Base-by-base conservation (phyloP, 2,797 vertebrate species). In the Arvicola amphibius region DNA sequence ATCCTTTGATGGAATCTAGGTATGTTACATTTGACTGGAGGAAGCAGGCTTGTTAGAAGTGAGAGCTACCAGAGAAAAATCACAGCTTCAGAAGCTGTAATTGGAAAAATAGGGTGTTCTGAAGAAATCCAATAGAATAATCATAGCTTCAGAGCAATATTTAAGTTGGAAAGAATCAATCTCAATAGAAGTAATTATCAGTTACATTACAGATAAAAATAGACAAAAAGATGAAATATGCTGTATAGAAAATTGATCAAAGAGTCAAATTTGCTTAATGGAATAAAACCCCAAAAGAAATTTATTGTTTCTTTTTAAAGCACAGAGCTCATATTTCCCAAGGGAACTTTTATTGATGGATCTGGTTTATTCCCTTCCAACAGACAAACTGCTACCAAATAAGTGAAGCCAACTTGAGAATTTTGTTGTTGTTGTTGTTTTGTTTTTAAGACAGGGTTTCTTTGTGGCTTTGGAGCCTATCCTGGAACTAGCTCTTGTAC, bases 111-210 rank as follows among this genome's bases (percentile, higher is more conserved):
- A 88, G 19, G 25, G 76, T 90, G 19, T 91, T 97, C 88, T 93
- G 53, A 90, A 81, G 81, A 94, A 97, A 96, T 96, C 79, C 77
- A 56, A 76, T 88, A 90, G 77, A 92, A 94, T 76, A 93, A 85
- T 95, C 67, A 96, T 76, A 90, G 67, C 63, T 96, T 94, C 56
- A 84, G 63, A 92, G 73, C 87, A 96, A 89, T 97, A 96, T 93
- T 87, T 95, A 93, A 96, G 69, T 94, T 97, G 40, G 56, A 92
- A 97, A 97, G 76, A 96, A 80, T 95, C n/a, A 37, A 87, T 96
- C 76, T 91, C 78, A 96, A 63, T 93, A 85, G 92, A 94, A 95
- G 63, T 67, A 88, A 97, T 96, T 96, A 95, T 94, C 34, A 94
- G 92, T 96, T 97, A 94, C 32, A 89, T 94, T 94, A 94, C 92